Evolutionary conservation across 2,113 vertebrate species (phyloP).

Genomic region (Pituophis catenifer): DNA sequence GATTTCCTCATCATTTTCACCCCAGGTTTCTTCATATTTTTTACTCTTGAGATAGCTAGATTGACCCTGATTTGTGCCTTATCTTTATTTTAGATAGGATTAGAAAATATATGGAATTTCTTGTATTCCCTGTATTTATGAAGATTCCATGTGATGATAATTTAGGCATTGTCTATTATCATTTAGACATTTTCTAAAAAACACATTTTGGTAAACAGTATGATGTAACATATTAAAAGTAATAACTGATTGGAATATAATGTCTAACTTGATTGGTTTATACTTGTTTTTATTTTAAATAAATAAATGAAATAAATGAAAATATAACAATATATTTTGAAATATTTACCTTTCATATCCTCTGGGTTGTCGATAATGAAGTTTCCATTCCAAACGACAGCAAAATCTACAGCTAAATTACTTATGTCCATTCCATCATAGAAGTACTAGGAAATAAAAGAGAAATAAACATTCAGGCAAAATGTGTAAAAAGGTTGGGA

Average conservation of each 20-base stretch:
- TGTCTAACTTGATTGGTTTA: neutral
- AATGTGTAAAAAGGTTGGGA: neutral
- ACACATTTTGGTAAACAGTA: neutral
- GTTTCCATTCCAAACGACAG: slow-evolving; percentile 98
- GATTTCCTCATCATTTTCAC: neutral
- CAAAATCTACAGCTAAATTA: slow-evolving; percentile 92
- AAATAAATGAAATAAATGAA: slow-evolving; percentile 4
- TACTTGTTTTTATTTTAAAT: neutral
- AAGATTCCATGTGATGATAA: neutral
- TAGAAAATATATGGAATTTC: neutral
- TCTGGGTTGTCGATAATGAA: slow-evolving; percentile 98
- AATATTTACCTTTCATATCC: slow-evolving; percentile 84
- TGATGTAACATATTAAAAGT: neutral
- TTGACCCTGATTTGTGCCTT: neutral
- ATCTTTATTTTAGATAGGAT: neutral
- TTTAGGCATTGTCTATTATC: neutral
- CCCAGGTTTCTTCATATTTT: neutral
- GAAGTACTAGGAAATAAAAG: slow-evolving; percentile 79
- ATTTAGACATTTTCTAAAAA: neutral
- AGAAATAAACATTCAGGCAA: neutral
- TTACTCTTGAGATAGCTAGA: neutral
- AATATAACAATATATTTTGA: neutral
- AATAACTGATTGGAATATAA: neutral
- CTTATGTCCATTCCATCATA: slow-evolving; percentile 96
- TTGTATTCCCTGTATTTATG: neutral